These are phyloP conservation scores for Pharmacophagus antenor DNA, from an alignment of 2,888 invertebrate genomes.

Conservation along the genomic window DNA sequence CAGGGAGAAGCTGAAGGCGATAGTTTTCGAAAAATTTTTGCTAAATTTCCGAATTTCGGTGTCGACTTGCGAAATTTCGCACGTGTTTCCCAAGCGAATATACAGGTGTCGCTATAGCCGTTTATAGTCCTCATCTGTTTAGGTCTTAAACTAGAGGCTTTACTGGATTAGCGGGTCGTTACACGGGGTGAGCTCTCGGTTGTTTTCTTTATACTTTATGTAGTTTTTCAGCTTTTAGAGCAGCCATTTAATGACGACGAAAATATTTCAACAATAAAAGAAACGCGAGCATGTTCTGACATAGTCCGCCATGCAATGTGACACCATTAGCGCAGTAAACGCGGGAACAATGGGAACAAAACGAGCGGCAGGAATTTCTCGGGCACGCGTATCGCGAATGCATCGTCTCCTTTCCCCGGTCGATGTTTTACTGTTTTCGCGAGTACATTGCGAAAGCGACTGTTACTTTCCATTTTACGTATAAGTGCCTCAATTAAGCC, in stretches of 20 bases:
- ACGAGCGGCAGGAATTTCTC: constrained; percentile 62
- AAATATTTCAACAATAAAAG: constrained; percentile 58
- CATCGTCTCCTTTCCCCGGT: constrained; percentile 45
- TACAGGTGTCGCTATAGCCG: constrained; percentile 40
- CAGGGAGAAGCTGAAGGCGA: constrained; percentile 39
- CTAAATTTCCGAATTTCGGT: constrained; percentile 71
- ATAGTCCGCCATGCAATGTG: constrained; percentile 70
- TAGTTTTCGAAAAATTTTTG: constrained; percentile 73
- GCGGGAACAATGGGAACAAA: constrained; percentile 63
- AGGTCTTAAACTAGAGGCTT: constrained; percentile 15
- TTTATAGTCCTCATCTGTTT: constrained; percentile 20
- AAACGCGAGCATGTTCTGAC: constrained; percentile 51
- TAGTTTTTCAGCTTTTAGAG: constrained; percentile 31
- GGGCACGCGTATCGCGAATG: constrained; percentile 38
- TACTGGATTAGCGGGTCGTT: constrained; percentile 32
- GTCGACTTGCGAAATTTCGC: constrained; percentile 77
- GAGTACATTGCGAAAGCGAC: constrained; percentile 21
- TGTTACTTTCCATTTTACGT: not conserved
- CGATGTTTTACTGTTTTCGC: constrained; percentile 7
- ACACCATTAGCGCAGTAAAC: constrained; percentile 69
- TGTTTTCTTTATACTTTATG: not conserved
- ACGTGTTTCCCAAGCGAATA: constrained; percentile 50
- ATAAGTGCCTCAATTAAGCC: not conserved
- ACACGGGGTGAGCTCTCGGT: constrained; percentile 1
- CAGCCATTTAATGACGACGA: constrained; percentile 44